Evolutionary conservation across 2,797 vertebrate genomes (phyloP), one percentile per base, ranked within the genome.

Genomic region (Sebastes nivosus): DNA sequence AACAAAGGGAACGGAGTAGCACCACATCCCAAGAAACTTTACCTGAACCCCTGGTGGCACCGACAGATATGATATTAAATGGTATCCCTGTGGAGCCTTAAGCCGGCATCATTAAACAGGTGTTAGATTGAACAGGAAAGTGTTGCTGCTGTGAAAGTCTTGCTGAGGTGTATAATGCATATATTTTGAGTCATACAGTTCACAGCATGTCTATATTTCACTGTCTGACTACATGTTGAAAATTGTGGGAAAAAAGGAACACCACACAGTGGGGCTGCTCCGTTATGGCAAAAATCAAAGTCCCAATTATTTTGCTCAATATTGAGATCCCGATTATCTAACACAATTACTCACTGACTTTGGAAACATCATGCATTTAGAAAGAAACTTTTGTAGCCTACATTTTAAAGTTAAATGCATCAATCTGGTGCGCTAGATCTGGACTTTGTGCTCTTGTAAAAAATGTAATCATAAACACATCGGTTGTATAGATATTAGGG

Each of bases 111-210:
- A 79, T 71, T 81, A 79, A 71, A 52, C 24, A 81, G 64, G 72
- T 82, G 77, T 82, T 63, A 79, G 72, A 81, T 30, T 64, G 75
- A 77, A 68, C 12, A 6, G 29, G 14, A 24, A 55, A 60, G 36
- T 77, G 79, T 75, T 5, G 34, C 66, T 27, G 61, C 66, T 64
- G 67, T 59, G 29, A 30, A 58, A 14, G 61, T 52, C 30, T 57
- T 8, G 6, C 3, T 69, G 13, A 80, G 36, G 54, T 81, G 64
- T 60, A 4, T 68, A 71, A 61, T 64, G 50, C 36, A 71, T 52
- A 72, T 36, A 38, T 60, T 65, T 10, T 29, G 29, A 75, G 52
- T n/a, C 36, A 13, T 36, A 22, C 38, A 66, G 13, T 36, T 79
- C n/a, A 77, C 42, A 59, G 8, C 12, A 2, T n/a, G 24, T 67